phyloP scores from a whole-genome alignment of 2,797 vertebrate genomes.

The Pagetopsis macropterus region DNA sequence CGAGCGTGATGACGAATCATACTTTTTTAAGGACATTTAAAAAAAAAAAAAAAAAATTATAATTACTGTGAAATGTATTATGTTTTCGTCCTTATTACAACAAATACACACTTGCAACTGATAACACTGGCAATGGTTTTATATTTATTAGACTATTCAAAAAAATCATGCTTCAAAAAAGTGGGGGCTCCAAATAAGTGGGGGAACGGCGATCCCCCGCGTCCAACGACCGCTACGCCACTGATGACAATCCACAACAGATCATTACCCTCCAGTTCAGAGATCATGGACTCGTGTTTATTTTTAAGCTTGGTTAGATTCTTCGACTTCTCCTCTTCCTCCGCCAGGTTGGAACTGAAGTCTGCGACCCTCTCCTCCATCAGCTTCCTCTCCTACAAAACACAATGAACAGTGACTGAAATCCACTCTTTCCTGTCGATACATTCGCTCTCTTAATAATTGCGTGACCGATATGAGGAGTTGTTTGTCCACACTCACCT shows the following conservation, averaged over 20 bases:
- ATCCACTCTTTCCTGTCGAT: not conserved
- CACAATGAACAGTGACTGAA: not conserved
- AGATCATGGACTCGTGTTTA: constrained; percentile 99
- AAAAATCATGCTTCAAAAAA: too few species aligned
- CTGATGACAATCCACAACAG: not conserved
- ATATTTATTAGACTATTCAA: too few species aligned
- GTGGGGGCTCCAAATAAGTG: too few species aligned
- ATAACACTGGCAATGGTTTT: too few species aligned
- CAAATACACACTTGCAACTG: too few species aligned
- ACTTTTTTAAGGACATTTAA: too few species aligned
- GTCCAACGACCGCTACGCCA: too few species aligned
- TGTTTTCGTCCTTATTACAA: too few species aligned
- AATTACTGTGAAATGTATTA: too few species aligned
- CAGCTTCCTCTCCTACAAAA: constrained; percentile 91
- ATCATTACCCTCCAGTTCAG: constrained; percentile 92
- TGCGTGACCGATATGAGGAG: not conserved
- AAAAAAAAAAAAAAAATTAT: too few species aligned
- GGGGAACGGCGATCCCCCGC: too few species aligned
- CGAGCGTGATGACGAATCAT: too few species aligned
- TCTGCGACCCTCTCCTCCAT: constrained; percentile 95
- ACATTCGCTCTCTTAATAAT: not conserved
- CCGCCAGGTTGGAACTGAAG: constrained; percentile 93
- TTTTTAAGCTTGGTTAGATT: constrained; percentile 97
- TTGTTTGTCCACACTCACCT: constrained; percentile 77
- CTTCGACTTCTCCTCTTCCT: constrained; percentile 98